phyloP scores from a whole-genome alignment of 2,888 invertebrate species.

The Caenorhabditis panamensis region DNA sequence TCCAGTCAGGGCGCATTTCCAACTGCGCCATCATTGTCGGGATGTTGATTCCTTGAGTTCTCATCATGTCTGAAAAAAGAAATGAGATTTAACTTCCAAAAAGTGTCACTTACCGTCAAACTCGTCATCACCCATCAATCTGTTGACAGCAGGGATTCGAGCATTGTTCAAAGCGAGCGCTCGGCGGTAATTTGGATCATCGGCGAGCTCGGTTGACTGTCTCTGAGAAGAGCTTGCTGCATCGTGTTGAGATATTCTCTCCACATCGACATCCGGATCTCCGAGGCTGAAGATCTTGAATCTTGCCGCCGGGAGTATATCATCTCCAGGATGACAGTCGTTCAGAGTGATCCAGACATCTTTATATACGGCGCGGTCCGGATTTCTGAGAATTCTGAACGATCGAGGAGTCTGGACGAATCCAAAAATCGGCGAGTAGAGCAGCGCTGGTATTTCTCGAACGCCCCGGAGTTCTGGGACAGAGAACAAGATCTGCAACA shows the following conservation, averaged over 20 bases:
- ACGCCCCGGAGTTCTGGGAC: slow-evolving; percentile 11
- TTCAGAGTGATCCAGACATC: slow-evolving; percentile 29
- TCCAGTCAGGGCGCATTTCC: neutral
- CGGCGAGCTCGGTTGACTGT: neutral
- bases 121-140: neutral
- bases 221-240: neutral
- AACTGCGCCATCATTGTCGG: neutral
- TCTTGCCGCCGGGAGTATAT: slow-evolving; percentile 17
- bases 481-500: slow-evolving; percentile 21
- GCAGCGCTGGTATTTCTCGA: slow-evolving; percentile 16
- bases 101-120: neutral
- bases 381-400: neutral
- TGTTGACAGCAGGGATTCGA: neutral
- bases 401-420: slow-evolving; percentile 8
- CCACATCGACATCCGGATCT: neutral
- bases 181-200: neutral
- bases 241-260: neutral
- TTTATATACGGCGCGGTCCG: neutral
- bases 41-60: neutral
- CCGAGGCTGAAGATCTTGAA: slow-evolving; percentile 12
- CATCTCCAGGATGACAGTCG: slow-evolving; percentile 32
- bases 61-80: slow-evolving; percentile 4
- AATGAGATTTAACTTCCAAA: too few relatives aligned
- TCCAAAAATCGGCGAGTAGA: slow-evolving; percentile 8
- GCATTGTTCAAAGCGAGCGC: neutral